Evolutionary conservation across 1,140 invertebrate genomes (phyloP).

Genomic region (Uloborus diversus): DNA sequence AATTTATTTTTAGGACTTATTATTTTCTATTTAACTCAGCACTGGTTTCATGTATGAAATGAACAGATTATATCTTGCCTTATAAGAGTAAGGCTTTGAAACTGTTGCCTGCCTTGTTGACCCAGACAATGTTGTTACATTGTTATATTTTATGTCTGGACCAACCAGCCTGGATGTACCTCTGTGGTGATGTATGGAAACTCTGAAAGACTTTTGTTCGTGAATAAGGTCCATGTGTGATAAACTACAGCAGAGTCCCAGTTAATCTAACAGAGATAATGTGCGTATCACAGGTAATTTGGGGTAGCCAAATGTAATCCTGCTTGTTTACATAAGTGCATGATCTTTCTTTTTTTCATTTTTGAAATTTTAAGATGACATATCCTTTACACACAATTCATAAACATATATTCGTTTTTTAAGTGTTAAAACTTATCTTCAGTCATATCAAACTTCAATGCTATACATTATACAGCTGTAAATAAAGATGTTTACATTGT

Average conservation of each 20-base stretch:
- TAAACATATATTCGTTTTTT: background rate
- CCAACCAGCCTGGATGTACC: slow-evolving; percentile 48
- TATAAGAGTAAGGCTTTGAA: background rate
- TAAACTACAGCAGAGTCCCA: slow-evolving; percentile 20
- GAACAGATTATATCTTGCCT: background rate
- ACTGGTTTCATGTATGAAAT: background rate
- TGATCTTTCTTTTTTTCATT: background rate
- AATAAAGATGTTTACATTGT: no score
- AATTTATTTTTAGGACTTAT: background rate
- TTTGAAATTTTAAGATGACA: background rate
- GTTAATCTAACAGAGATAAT: background rate
- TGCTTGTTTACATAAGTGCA: background rate
- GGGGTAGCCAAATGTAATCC: background rate
- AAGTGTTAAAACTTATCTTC: no score
- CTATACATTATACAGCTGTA: no score
- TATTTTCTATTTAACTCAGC: background rate
- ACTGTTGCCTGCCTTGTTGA: slow-evolving; percentile 48
- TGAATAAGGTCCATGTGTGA: slow-evolving; percentile 42
- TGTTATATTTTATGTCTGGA: slow-evolving; percentile 51
- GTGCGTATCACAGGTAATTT: slow-evolving; percentile 7
- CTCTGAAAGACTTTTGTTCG: slow-evolving; percentile 5
- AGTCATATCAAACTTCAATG: no score
- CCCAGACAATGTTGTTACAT: slow-evolving; percentile 48
- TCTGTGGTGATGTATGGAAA: background rate
- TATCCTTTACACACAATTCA: background rate